These are phyloP conservation scores for Pelvicachromis taeniatus DNA, from an alignment of 2,113 vertebrate species.

Conservation along the genomic window DNA sequence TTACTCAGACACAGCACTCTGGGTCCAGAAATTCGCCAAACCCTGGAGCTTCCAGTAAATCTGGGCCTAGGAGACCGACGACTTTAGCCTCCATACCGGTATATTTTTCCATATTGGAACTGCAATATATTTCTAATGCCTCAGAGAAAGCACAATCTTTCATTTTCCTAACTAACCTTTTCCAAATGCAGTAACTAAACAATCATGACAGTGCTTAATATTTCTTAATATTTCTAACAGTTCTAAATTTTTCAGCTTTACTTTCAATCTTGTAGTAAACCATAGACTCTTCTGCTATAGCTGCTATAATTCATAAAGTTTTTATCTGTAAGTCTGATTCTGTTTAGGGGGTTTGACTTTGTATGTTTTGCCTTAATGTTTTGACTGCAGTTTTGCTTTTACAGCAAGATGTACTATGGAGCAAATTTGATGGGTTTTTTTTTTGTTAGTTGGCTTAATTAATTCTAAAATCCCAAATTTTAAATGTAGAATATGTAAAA, in stretches of 20 bases:
- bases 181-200: conserved; percentile 41
- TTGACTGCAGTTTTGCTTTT: neutral
- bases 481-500: neutral
- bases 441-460: neutral
- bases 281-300: neutral
- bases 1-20: conserved; percentile 71
- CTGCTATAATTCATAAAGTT: neutral
- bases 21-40: conserved; percentile 64
- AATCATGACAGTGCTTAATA: neutral
- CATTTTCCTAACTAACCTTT: conserved; percentile 37
- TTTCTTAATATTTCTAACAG: conserved; percentile 27
- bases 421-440: neutral
- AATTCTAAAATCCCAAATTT: neutral
- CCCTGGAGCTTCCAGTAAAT: conserved; percentile 72
- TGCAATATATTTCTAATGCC: conserved; percentile 20
- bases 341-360: neutral
- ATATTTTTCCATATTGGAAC: conserved; percentile 56
- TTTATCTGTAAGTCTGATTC: neutral
- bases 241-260: neutral
- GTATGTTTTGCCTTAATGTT: conserved; percentile 46
- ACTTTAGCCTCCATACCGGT: conserved; percentile 77
- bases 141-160: conserved; percentile 44
- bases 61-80: conserved; percentile 61
- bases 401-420: neutral
- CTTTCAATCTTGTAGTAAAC: neutral